A percentile compares a stretch with the other conserved stretches of the same genome.
phyloP scores from a whole-genome alignment of 92 coral and sea anemone genomes.

The Hydrozoanthus gracilis region DNA sequence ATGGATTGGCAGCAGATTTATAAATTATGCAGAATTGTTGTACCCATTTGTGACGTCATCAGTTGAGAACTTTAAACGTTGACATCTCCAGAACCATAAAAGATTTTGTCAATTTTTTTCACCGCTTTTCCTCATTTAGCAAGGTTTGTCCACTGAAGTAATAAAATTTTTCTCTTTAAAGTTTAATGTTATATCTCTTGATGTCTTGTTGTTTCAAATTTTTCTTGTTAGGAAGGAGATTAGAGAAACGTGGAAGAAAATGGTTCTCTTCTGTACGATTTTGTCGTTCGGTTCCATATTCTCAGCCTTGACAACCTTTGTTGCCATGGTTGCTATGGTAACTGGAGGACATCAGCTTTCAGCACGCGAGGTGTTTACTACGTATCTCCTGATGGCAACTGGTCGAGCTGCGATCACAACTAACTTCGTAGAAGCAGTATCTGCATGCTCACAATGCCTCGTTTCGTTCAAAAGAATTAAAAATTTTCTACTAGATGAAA shows the following conservation, averaged over 20 bases:
- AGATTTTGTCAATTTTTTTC: no score
- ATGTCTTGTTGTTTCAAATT: not conserved
- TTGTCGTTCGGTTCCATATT: not conserved
- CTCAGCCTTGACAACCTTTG: conserved; percentile 5
- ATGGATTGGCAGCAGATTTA: no score
- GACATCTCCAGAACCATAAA: no score
- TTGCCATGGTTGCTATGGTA: conserved; percentile 10
- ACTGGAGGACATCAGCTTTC: not conserved
- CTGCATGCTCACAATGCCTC: not conserved
- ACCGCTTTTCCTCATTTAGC: no score
- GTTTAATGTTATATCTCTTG: not conserved
- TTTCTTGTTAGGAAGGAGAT: not conserved
- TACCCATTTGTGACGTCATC: no score
- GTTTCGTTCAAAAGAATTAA: not conserved
- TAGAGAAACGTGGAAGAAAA: not conserved
- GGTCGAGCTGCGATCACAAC: not conserved
- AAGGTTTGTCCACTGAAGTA: no score
- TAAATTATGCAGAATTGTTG: no score
- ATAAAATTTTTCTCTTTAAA: not conserved
- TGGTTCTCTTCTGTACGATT: not conserved
- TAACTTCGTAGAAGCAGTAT: not conserved
- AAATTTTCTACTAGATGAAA: not conserved
- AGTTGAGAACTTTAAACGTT: no score
- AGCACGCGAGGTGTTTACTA: not conserved
- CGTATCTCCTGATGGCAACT: not conserved